Conservation (phyloP, 1,140 invertebrate genomes). For the Cydia strobilella region DNA sequence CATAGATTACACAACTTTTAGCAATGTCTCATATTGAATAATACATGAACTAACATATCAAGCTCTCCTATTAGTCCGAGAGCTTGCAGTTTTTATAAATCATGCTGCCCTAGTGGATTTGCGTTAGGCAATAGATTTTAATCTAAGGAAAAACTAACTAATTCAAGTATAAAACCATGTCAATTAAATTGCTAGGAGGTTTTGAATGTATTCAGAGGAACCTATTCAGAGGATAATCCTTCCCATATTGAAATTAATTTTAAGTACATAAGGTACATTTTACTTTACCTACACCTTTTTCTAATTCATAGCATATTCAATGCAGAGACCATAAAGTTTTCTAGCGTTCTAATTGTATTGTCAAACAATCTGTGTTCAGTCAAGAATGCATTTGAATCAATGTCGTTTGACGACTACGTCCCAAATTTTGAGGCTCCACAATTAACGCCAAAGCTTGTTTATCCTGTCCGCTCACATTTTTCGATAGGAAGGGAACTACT, state of each 20-base stretch:
- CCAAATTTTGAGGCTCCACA: background rate
- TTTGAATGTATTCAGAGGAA: too few relatives aligned
- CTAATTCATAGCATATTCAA: background rate
- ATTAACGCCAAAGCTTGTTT: background rate
- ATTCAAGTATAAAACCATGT: background rate
- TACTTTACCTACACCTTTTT: background rate
- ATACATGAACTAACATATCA: conserved; percentile 44
- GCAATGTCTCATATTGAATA: conserved; percentile 40
- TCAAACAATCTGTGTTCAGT: background rate
- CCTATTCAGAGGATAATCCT: too few relatives aligned
- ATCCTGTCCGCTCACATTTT: background rate
- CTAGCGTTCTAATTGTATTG: background rate
- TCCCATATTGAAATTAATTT: too few relatives aligned
- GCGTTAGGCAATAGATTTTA: background rate
- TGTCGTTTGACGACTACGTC: background rate
- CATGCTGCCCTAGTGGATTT: background rate
- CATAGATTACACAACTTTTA: background rate
- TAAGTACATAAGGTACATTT: background rate
- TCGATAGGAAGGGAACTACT: background rate
- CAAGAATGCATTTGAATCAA: background rate
- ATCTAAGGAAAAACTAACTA: background rate
- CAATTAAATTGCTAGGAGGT: background rate
- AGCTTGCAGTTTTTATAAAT: background rate
- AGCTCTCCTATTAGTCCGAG: conserved; percentile 34
- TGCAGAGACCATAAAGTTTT: background rate